Conservation (phyloP, 2,888 invertebrate genomes). For the Phengaris arion region DNA sequence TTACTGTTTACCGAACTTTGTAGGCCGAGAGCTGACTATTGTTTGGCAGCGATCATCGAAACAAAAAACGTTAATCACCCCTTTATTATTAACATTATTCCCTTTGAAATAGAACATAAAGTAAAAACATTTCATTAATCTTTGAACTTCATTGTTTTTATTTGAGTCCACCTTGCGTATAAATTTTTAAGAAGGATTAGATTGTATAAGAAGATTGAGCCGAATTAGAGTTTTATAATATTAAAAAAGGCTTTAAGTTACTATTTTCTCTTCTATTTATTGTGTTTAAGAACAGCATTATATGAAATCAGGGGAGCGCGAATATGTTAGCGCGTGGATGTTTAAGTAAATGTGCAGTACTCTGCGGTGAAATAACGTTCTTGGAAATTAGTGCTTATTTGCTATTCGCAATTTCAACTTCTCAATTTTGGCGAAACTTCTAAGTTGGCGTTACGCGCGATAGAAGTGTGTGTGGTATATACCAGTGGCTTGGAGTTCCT, state of each 20-base stretch:
- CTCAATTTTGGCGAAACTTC: not conserved
- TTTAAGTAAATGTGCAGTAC: not conserved
- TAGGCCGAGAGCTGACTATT: constrained; percentile 63
- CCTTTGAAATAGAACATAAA: not conserved
- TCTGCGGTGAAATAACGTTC: not conserved
- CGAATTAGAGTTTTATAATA: not conserved
- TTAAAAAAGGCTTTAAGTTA: not conserved
- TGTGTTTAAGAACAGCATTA: not conserved
- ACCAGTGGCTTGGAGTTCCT: too few relatives aligned
- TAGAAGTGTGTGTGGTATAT: not conserved
- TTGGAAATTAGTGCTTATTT: not conserved
- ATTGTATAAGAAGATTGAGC: not conserved
- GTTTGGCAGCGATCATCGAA: constrained; percentile 43
- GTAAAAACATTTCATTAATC: constrained; percentile 9
- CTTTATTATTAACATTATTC: not conserved
- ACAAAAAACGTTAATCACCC: not conserved
- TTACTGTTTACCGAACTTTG: constrained; percentile 60
- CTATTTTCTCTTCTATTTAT: not conserved
- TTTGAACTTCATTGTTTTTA: not conserved
- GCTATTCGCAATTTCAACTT: too few relatives aligned
- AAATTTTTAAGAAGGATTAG: not conserved
- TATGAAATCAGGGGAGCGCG: not conserved
- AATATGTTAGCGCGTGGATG: not conserved
- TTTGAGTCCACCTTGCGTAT: not conserved
- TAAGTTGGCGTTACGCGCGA: not conserved